phyloP scores from a whole-genome alignment of 2,797 vertebrate genomes.

The Dendrocincla fuliginosa region DNA sequence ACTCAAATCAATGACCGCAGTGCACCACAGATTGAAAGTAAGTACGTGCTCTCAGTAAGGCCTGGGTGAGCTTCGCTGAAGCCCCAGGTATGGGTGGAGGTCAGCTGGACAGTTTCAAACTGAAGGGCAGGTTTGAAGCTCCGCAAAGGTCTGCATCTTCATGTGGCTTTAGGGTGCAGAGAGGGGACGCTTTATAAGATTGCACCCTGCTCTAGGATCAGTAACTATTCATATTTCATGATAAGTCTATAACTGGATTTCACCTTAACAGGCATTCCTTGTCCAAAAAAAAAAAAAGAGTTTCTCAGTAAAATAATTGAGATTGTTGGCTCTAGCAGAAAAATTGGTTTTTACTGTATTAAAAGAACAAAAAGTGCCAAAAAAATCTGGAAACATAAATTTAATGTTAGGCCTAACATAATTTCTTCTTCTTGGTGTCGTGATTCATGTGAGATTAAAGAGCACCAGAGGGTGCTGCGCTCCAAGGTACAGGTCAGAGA shows the following conservation, averaged over 20 bases:
- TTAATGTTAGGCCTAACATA: neutral
- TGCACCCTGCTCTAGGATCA: neutral
- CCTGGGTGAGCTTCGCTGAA: neutral
- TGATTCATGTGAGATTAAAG: neutral
- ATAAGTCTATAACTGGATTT: neutral
- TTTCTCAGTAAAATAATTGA: neutral
- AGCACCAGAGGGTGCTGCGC: constrained; percentile 44
- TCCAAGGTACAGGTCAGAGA: neutral
- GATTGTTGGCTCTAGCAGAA: neutral
- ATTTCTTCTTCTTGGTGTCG: neutral
- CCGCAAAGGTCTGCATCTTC: neutral
- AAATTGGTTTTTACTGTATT: neutral
- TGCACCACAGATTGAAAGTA: constrained; percentile 87
- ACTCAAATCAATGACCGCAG: constrained; percentile 91
- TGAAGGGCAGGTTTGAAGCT: neutral
- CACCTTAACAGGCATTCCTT: neutral
- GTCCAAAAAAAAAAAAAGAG: neutral
- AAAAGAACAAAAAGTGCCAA: neutral
- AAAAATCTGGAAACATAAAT: neutral
- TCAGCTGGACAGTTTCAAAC: neutral
- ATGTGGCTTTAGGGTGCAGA: accelerated
- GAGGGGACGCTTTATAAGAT: neutral
- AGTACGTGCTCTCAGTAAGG: constrained; percentile 54
- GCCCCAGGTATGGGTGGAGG: neutral
- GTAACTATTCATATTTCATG: neutral